Evolutionary conservation across 2,113 vertebrate species (phyloP), one percentile per base, ranked within the genome.

Genomic region (Helogale parvula): DNA sequence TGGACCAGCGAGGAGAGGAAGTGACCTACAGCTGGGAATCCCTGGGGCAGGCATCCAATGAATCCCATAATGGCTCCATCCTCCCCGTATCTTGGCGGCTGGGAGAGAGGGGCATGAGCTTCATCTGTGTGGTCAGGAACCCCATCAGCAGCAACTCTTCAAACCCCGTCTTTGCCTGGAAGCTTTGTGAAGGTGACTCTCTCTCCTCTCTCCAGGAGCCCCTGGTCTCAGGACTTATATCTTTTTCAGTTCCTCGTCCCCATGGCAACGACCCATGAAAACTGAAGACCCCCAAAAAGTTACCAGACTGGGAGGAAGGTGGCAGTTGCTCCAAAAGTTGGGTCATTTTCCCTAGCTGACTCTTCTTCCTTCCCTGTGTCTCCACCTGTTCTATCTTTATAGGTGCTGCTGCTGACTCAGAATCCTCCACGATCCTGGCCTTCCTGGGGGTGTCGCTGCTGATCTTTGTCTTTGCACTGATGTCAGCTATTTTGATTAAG

Each of bases 171-270:
- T 21, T 33, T 57, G 45, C 45, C 88, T 19, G 3, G 76, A 88
- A 94, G 23, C 93, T 98, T 88, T 98, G 97, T 88, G 27, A 63
- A 98, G 98, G 98, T 98, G 52, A 97, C 47, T n/a, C 8, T 90
- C 72, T 86, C 63, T 54, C 57, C 33, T n/a, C 12, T 83, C 71
- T 63, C 35, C 29, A 65, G 50, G 9, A 89, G 7, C 13, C n/a
- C 52, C 63, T 50, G 38, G 54, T 82, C 68, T 47, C 7, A 65
- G 19, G 54, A 69, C 27, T 4, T 79, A 8, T n/a, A 54, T 12
- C n/a, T 84, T 92, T 41, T 82, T 83, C 19, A 66, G 66, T 15
- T 86, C 50, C 19, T 65, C 31, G 8, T 63, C 31, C n/a, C 80
- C 31, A n/a, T 10, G 45, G 25, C 31, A 87, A 81, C 14, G 96